Conservation (phyloP, 2,888 invertebrate species). For the Diaphora mendica region DNA sequence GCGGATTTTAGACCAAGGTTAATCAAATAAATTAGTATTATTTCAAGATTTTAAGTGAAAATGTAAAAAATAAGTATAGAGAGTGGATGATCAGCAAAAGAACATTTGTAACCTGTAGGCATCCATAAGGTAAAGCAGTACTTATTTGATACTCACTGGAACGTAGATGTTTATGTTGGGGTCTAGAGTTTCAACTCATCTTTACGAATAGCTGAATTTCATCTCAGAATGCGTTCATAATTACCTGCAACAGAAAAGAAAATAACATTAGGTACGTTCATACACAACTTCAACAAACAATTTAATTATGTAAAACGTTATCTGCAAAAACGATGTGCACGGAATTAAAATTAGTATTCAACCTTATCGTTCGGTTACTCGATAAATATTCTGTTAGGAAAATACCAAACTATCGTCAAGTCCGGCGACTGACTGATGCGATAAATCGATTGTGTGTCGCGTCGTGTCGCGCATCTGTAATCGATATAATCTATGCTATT, state of each 20-base stretch:
- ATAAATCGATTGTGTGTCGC: conserved; percentile 60
- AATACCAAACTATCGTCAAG: conserved; percentile 50
- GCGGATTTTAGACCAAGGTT: neutral
- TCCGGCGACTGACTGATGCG: conserved; percentile 50
- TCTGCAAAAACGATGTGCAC: conserved; percentile 25
- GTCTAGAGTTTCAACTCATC: neutral
- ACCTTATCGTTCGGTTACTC: conserved; percentile 42
- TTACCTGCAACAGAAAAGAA: conserved; percentile 55
- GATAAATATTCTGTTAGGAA: conserved; percentile 60
- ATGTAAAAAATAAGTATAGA: neutral
- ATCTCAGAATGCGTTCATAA: conserved; percentile 8
- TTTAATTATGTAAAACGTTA: conserved; percentile 6
- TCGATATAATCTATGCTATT: conserved; percentile 59
- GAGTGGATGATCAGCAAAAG: neutral
- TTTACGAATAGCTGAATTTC: neutral
- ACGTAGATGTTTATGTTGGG: neutral
- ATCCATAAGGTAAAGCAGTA: neutral
- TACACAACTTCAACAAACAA: neutral
- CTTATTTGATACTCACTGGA: neutral
- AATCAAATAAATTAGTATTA: neutral
- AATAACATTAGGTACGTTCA: conserved; percentile 5
- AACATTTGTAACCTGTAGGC: neutral
- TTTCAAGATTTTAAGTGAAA: neutral
- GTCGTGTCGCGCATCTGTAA: conserved; percentile 61
- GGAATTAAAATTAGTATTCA: conserved; percentile 48